Base-by-base conservation (phyloP, 2,113 vertebrate species). In the Thermophis baileyi region DNA sequence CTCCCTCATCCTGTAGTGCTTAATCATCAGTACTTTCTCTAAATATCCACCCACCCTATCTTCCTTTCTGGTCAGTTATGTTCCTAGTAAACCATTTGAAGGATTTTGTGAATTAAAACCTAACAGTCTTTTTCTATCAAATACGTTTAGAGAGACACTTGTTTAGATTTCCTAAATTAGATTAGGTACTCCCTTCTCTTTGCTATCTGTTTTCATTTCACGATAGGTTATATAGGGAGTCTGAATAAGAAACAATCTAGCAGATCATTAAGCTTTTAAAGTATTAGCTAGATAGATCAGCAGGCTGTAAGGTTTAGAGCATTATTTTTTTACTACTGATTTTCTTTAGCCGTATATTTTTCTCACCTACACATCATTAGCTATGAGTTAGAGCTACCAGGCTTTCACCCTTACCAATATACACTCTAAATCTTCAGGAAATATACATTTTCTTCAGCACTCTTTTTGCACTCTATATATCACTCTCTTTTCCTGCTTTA, bases 381-480 rank as follows among this genome's bases (percentile, higher is more conserved):
- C 91, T 93, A 85, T 8, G 0, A 57, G 88, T 90, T 57, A 0
- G 0, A 0, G 16, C 55, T 4, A 0, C 91, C 87, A 22, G 57
- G 27, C 60, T 91, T 18, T 40, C 35, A 24, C 57, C 86, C 54
- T 92, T 87, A 93, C n/a, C 49, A 30, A 63, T 0, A 46, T 49
- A 92, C 87, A 91, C 44, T 49, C 51, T 69, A 92, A 92, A 60
- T 88, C 87, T 24, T 90, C 69, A 85, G 55, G 53, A 94, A 92
- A 93, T 94, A 92, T 90, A 81, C 90, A 95, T 93, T 95, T 81
- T 49, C 81, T 85, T 93, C 91, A 91, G 20, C 89, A 90, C 47
- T 0, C 74, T 0, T 0, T 0, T 40, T 93, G 3, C 50, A 16
- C 10, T 92, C 24, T 30, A 90, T 89, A 95, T 53, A 89, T 93